Percentiles rank a stretch among this genome's conserved stretches.
phyloP scores from a whole-genome alignment of 2,113 vertebrate genomes.

The Chlamydotis undulata region DNA sequence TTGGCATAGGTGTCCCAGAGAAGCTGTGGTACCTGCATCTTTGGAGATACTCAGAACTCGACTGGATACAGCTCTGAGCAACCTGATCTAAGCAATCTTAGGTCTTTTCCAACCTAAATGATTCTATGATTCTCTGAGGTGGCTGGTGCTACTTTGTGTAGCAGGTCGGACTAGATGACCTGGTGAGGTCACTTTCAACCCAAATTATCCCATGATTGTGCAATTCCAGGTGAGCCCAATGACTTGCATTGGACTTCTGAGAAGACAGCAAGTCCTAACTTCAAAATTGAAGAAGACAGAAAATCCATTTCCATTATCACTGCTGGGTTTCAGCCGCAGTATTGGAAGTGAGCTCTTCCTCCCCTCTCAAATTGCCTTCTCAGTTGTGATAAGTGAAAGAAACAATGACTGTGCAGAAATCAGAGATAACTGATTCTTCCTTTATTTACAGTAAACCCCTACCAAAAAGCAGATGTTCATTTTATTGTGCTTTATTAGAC shows the following conservation, averaged over 20 bases:
- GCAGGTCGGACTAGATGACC: neutral
- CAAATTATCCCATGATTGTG: neutral
- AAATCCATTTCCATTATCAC: neutral
- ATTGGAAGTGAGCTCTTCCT: neutral
- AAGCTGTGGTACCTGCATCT: neutral
- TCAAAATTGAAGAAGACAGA: neutral
- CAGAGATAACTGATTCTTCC: neutral
- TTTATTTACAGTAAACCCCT: neutral
- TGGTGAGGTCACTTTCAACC: neutral
- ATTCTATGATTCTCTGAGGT: neutral
- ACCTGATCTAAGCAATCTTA: neutral
- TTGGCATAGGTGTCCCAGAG: neutral
- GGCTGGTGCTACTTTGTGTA: neutral
- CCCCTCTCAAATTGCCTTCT: neutral
- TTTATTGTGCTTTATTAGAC: neutral
- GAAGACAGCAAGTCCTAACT: neutral
- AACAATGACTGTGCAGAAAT: neutral
- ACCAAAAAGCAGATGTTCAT: neutral
- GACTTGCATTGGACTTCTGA: neutral
- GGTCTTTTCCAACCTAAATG: too few species aligned
- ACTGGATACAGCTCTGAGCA: neutral
- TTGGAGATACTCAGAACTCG: neutral
- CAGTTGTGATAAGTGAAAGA: neutral
- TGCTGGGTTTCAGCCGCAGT: neutral
- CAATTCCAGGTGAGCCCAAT: neutral